A percentile compares a stretch with the other conserved stretches of the same genome.
These are phyloP conservation scores for Pseudanteris insignis DNA, from an alignment of 2,888 invertebrate species.

Conservation along the genomic window DNA sequence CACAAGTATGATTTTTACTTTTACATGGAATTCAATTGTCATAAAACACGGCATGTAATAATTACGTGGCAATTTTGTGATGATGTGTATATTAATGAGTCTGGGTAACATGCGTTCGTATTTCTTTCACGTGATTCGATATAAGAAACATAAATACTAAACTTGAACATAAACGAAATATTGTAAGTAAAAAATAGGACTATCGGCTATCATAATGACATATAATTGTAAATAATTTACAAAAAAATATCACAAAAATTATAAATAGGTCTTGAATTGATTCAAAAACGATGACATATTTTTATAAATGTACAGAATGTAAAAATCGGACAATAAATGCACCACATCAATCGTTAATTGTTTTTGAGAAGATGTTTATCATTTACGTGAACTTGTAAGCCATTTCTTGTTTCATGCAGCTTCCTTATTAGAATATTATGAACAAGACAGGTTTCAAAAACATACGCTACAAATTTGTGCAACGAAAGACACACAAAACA, in stretches of 20 bases:
- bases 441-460: constrained; percentile 33
- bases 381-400: constrained; percentile 25
- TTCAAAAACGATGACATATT: too few species aligned
- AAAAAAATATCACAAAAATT: not conserved
- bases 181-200: not conserved
- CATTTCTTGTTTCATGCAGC: constrained; percentile 17
- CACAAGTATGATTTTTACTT: too few species aligned
- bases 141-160: too few species aligned
- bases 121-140: too few species aligned
- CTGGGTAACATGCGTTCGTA: too few species aligned
- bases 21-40: too few species aligned
- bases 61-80: constrained; percentile 43
- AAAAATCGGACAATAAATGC: not conserved
- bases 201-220: not conserved
- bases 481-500: constrained; percentile 33
- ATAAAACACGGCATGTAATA: constrained; percentile 42
- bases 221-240: too few species aligned
- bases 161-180: too few species aligned
- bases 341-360: constrained; percentile 9
- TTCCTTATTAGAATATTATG: constrained; percentile 32
- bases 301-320: not conserved
- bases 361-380: constrained; percentile 13
- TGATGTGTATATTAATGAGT: not conserved
- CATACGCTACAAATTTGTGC: constrained; percentile 39
- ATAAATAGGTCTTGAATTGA: too few species aligned